Conservation (phyloP, 2,113 vertebrate species). For the Cisticola juncidis region DNA sequence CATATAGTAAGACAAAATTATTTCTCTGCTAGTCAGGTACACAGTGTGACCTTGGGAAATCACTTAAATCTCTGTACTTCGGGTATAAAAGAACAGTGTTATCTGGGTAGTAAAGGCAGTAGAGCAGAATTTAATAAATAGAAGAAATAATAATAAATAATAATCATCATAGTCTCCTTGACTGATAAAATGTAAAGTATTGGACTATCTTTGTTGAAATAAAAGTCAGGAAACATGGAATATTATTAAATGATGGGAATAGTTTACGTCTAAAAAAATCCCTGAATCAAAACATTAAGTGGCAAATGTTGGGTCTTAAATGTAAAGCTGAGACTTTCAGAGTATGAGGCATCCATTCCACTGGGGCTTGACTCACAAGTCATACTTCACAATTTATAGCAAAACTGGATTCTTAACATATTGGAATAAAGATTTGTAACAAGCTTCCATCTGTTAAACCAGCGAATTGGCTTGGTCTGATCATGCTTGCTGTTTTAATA, state of each 20-base stretch:
- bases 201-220: background rate
- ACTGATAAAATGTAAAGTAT: background rate
- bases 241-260: background rate
- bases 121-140: background rate
- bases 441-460: slow-evolving; percentile 66
- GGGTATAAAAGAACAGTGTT: background rate
- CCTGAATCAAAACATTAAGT: background rate
- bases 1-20: background rate
- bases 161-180: background rate
- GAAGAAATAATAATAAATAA: background rate
- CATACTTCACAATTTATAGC: slow-evolving; percentile 59
- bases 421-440: slow-evolving; percentile 62
- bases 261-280: background rate
- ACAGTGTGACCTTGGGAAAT: background rate
- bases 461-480: slow-evolving; percentile 47
- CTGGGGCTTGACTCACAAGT: slow-evolving; percentile 55
- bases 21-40: background rate
- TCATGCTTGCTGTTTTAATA: slow-evolving; percentile 58
- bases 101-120: background rate
- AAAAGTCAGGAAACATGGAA: background rate
- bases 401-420: slow-evolving; percentile 64
- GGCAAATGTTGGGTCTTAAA: slow-evolving; percentile 25
- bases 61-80: background rate
- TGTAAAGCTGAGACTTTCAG: slow-evolving; percentile 16
- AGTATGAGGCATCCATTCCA: slow-evolving; percentile 50